phyloP scores from a whole-genome alignment of 2,113 vertebrate genomes.

The Pangasianodon hypophthalmus region DNA sequence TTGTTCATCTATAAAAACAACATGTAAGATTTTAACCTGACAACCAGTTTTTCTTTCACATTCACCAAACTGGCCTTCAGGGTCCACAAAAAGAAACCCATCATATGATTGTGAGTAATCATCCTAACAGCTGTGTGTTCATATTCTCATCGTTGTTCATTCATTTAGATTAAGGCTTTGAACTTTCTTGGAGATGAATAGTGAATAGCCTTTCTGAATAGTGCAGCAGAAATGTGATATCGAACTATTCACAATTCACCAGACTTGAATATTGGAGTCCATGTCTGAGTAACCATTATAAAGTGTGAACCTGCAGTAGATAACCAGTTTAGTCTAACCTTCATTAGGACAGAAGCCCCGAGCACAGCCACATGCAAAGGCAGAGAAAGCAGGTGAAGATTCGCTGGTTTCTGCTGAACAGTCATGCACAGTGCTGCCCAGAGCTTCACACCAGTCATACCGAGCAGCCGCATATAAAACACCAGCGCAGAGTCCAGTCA shows the following conservation, averaged over 20 bases:
- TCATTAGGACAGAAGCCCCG: conserved; percentile 9
- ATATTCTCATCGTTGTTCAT: conserved; percentile 27
- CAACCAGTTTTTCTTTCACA: conserved; percentile 1
- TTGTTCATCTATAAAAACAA: not conserved
- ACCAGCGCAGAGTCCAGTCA: conserved; percentile 51
- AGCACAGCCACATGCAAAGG: conserved; percentile 26
- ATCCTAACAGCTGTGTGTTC: conserved; percentile 8
- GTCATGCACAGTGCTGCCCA: conserved; percentile 30
- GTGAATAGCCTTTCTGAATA: not conserved
- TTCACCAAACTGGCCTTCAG: not conserved
- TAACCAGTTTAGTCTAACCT: not conserved
- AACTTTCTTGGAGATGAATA: not conserved
- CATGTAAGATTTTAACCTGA: not conserved
- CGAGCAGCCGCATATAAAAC: conserved; percentile 20
- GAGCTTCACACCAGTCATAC: conserved; percentile 25
- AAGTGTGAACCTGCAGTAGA: not conserved
- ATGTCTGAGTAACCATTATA: not conserved
- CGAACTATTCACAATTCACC: not conserved
- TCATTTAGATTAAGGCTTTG: not conserved
- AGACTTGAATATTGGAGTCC: not conserved
- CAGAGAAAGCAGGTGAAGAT: conserved; percentile 18
- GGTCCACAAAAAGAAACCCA: not conserved
- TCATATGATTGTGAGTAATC: conserved; percentile 1
- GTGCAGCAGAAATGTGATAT: not conserved
- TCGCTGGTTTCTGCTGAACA: not conserved